A percentile compares a stretch with the other conserved stretches of the same genome.
Conservation (phyloP, 1,140 invertebrate species). For the Oryzaephilus surinamensis region DNA sequence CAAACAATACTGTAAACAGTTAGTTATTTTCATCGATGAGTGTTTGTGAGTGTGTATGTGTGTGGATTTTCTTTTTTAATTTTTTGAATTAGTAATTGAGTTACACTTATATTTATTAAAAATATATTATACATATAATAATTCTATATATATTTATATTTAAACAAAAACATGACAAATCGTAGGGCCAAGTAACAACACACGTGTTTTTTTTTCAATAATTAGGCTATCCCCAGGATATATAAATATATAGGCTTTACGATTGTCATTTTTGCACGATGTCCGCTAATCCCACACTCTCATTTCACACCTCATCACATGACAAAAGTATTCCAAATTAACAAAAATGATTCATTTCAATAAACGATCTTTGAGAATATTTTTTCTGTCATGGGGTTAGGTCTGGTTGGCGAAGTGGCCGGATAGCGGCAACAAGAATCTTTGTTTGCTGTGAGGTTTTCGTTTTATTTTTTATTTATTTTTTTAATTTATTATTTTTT, state of each 20-base stretch:
- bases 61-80: constrained; percentile 29
- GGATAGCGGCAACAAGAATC: constrained; percentile 10
- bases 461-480: no score
- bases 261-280: no score
- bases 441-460: constrained; percentile 37
- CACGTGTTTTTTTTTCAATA: no score
- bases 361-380: background rate
- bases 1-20: constrained; percentile 32
- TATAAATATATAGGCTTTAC: no score
- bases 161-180: no score
- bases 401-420: background rate
- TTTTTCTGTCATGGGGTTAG: constrained; percentile 4
- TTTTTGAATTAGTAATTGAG: constrained; percentile 35
- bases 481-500: no score
- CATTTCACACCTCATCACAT: no score
- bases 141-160: no score
- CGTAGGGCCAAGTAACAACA: no score
- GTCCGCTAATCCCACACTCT: no score
- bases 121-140: background rate
- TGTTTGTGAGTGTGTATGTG: constrained; percentile 37
- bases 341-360: background rate
- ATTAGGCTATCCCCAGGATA: no score
- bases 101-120: constrained; percentile 25
- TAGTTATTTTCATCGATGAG: constrained; percentile 36
- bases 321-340: no score